phyloP scores from a whole-genome alignment of 2,113 vertebrate species.

The Polypterus senegalus region DNA sequence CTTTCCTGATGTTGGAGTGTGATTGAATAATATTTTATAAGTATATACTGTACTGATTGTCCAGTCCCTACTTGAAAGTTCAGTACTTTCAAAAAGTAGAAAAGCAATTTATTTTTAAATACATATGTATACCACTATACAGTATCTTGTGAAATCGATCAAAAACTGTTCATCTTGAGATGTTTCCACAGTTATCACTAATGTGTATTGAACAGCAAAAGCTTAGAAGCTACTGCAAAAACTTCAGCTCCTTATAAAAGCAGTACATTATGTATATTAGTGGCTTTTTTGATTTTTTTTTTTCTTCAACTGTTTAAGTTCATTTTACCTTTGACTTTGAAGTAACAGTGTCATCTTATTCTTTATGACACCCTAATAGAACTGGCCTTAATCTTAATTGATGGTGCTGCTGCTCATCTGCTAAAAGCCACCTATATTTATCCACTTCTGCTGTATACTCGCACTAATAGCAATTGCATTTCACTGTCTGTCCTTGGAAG shows the following conservation, averaged over 20 bases:
- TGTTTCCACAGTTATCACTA: background rate
- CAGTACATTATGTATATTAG: slow-evolving; percentile 44
- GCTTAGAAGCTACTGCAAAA: slow-evolving; percentile 19
- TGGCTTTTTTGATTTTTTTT: slow-evolving; percentile 10
- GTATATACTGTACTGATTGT: too few species aligned
- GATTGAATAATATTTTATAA: too few species aligned
- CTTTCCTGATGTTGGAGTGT: too few species aligned
- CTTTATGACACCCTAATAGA: slow-evolving; percentile 51
- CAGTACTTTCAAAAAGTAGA: too few species aligned
- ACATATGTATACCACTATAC: too few species aligned
- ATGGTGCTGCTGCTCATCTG: slow-evolving; percentile 64
- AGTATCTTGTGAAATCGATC: too few species aligned
- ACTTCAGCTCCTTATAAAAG: slow-evolving; percentile 37
- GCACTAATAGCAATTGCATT: slow-evolving; percentile 75
- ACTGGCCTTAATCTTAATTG: slow-evolving; percentile 59
- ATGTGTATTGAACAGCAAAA: slow-evolving; percentile 32
- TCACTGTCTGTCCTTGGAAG: slow-evolving; percentile 66
- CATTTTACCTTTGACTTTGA: slow-evolving; percentile 67
- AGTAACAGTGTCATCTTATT: slow-evolving; percentile 38
- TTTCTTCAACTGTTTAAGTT: slow-evolving; percentile 29
- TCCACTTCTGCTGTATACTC: slow-evolving; percentile 52
- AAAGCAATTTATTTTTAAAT: too few species aligned
- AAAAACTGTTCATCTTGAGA: too few species aligned
- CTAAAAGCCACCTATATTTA: slow-evolving; percentile 77
- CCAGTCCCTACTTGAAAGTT: too few species aligned